Percentiles rank a stretch among this genome's conserved stretches.
phyloP scores from a whole-genome alignment of 1,140 invertebrate genomes.

The Helicoverpa zea region DNA sequence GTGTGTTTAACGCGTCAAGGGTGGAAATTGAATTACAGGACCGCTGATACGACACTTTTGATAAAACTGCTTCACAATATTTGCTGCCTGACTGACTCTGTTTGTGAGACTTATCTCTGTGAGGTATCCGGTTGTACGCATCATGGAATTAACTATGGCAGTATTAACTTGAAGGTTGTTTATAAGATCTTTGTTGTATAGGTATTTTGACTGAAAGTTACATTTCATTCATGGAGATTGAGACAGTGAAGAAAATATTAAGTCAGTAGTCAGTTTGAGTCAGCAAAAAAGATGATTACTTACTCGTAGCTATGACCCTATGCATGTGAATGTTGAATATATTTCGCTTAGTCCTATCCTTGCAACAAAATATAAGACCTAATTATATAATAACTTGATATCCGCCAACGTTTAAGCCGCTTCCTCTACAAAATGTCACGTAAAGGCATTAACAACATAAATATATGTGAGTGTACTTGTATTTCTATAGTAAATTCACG shows the following conservation, averaged over 20 bases:
- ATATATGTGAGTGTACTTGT: slow-evolving; percentile 20
- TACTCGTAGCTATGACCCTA: too few species aligned
- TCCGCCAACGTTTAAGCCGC: background rate
- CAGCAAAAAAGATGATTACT: too few species aligned
- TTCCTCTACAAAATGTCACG: slow-evolving; percentile 16
- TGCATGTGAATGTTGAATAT: too few species aligned
- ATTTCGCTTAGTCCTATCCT: too few species aligned
- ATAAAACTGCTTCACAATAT: background rate
- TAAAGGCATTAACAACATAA: slow-evolving; percentile 40
- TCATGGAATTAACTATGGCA: too few species aligned
- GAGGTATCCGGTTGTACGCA: background rate
- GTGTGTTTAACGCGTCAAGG: slow-evolving; percentile 6
- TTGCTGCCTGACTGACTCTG: background rate
- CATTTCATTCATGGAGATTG: too few species aligned
- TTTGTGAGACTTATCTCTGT: background rate
- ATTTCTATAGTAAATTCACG: slow-evolving; percentile 45
- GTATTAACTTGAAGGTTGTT: too few species aligned
- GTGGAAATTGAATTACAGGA: slow-evolving; percentile 22
- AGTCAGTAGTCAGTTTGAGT: too few species aligned
- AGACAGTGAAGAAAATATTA: too few species aligned
- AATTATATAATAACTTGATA: slow-evolving; percentile 12
- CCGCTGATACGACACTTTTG: background rate
- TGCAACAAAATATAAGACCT: background rate
- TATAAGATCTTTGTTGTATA: too few species aligned
- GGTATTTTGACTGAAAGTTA: too few species aligned